Evolutionary conservation across 2,797 vertebrate genomes (phyloP), one percentile per base, ranked within the genome.

Genomic region (Manis javanica): DNA sequence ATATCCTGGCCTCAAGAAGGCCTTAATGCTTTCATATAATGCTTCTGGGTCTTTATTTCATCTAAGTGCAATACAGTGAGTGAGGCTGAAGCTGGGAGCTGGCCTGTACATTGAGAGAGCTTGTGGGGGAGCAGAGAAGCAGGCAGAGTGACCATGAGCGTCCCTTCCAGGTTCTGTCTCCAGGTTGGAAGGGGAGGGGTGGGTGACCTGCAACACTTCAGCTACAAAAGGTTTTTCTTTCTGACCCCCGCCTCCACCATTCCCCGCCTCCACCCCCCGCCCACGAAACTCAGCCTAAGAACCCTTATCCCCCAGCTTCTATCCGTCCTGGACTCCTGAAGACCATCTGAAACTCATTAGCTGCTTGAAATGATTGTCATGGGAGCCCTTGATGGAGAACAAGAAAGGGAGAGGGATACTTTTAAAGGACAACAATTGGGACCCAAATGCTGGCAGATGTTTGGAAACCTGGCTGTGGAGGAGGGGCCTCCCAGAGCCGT

Each of bases 261-360:
- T 46, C 46, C 46, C 46, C 46, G 2, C 94, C 57, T 24, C 31
- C 90, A 93, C 34, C 86, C 39, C 21, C 78, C 42, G 57, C 86
- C 90, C 74, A 59, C 9, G 11, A 96, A 96, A 89, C n/a, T 57
- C 31, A 1, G 93, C 91, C 87, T 79, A 84, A 89, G 95, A 94
- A 96, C 94, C 63, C 81, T 92, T 77, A 74, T 81, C 84, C 78
- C 71, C 31, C 31, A 91, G 94, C n/a, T 34, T 94, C 96, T 72
- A 87, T 96, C 75, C 74, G 39, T 90, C 78, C 96, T 42, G 1
- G 55, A 94, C 96, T 97, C 90, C 96, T 90, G 90, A 91, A 97
- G 98, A 98, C 98, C 99, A 99, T 99, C 99, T 99, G 99, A 99
- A 99, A 99, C 98, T 99, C 98, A 99, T 99, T 99, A 99, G 98